Base-by-base conservation (phyloP, 2,113 vertebrate genomes). In the Perca schrenkii region DNA sequence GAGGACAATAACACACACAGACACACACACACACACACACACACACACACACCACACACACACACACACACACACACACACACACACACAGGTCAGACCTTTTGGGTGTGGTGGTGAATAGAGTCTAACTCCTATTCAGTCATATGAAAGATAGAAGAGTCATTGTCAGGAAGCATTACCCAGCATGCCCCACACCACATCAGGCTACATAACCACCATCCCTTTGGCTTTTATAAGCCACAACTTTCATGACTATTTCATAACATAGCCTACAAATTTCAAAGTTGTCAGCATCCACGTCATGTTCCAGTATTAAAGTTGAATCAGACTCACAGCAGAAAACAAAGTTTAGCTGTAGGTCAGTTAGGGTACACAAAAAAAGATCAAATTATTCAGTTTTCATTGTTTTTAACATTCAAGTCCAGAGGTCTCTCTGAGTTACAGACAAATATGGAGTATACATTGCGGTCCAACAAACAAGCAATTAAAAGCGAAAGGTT, bases 111-210 rank as follows among this genome's bases (percentile, higher is more conserved):
- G 80, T 77, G 63, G 50, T 93, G 90, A 94, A 93, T 84, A 81
- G 89, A 89, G 75, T 84, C 72, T 86, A 89, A 85, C 86, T 91
- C 79, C 90, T 84, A 87, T 92, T 92, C 89, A 92, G 86, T 84
- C 73, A 63, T 78, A 87, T 84, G 69, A 83, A 88, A 79, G 77
- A 83, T 80, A 81, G 85, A 85, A 43, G 61, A 90, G 75, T 80
- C 82, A 89, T 87, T 92, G 88, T 93, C 88, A 83, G 63, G 75
- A 74, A 63, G 79, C 82, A 86, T 88, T 89, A 92, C 71, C 79
- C 85, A 88, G 77, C 81, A 90, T 76, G 85, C 85, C 88, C 80
- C 88, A 86, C 88, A 86, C 31, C 36, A 72, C 74, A 88, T 83
- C 78, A 80, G 57, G 58, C 70, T 50, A 62, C 75, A 86, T 52